Percentiles rank a stretch among this genome's conserved stretches.
Evolutionary conservation across 2,888 invertebrate species (phyloP).

Genomic region (Diadromus collaris): DNA sequence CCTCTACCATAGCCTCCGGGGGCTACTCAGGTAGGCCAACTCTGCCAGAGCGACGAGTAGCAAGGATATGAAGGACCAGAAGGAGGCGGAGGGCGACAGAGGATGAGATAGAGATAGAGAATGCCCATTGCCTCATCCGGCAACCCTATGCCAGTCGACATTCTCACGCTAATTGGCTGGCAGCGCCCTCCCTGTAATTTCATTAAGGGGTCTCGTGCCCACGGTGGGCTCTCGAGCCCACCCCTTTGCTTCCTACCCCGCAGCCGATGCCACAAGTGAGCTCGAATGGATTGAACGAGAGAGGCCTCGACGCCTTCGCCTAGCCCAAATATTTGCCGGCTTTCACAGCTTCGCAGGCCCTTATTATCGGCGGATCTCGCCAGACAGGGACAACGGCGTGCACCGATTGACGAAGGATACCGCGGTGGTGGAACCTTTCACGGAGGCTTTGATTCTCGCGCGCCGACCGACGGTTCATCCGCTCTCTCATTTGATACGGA

Average conservation of each 20-base stretch:
- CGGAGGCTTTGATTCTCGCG: constrained; percentile 42
- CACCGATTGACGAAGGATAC: constrained; percentile 47
- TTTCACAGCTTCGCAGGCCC: constrained; percentile 67
- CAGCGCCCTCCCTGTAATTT: constrained; percentile 77
- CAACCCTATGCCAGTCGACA: constrained; percentile 69
- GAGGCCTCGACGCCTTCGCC: constrained; percentile 44
- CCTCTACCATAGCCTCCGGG: constrained; percentile 59
- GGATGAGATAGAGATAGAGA: constrained; percentile 22
- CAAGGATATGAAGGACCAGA: constrained; percentile 13
- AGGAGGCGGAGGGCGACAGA: constrained; percentile 28
- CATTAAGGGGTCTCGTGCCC: constrained; percentile 77
- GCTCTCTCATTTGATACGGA: constrained; percentile 48
- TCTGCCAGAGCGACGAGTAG: constrained; percentile 13
- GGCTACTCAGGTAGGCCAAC: constrained; percentile 72
- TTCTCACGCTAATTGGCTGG: constrained; percentile 78
- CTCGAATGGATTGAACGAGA: constrained; percentile 28
- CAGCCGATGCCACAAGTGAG: constrained; percentile 18
- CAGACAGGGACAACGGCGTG: constrained; percentile 28
- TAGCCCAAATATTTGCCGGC: constrained; percentile 73
- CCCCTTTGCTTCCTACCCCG: constrained; percentile 29
- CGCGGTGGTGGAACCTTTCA: constrained; percentile 34
- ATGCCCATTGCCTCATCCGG: constrained; percentile 59
- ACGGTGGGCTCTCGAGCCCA: constrained; percentile 48
- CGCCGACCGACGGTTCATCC: constrained; percentile 30
- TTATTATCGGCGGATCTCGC: constrained; percentile 60